Percentiles rank a stretch among this genome's conserved stretches.
These are phyloP conservation scores for Ophion ventricosus DNA, from an alignment of 2,888 invertebrate species.

Conservation along the genomic window DNA sequence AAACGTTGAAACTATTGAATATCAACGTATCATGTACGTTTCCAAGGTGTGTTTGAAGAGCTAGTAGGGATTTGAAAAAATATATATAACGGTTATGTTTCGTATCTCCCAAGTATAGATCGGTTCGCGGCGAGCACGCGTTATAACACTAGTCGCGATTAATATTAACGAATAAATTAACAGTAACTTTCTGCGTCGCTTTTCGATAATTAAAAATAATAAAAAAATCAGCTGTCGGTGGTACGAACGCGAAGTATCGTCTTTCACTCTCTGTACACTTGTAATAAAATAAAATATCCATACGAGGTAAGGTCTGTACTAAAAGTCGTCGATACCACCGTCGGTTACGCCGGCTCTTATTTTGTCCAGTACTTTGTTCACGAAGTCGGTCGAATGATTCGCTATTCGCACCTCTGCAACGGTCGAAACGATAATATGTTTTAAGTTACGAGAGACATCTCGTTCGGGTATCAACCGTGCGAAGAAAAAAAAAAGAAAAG, in stretches of 20 bases:
- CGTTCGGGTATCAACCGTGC: too few species aligned
- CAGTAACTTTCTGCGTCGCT: slow-evolving; percentile 66
- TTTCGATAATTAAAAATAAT: slow-evolving; percentile 65
- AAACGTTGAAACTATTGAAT: background rate
- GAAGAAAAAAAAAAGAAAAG: slow-evolving; percentile 22
- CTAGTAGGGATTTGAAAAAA: background rate
- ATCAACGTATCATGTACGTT: slow-evolving; percentile 15
- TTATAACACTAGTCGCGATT: slow-evolving; percentile 70
- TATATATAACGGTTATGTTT: background rate
- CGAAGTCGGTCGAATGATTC: slow-evolving; percentile 96
- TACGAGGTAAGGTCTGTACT: slow-evolving; percentile 75
- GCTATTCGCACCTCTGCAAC: slow-evolving; percentile 93
- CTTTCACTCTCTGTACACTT: slow-evolving; percentile 71
- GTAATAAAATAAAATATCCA: slow-evolving; percentile 64
- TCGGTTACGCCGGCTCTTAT: slow-evolving; percentile 91
- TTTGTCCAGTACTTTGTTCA: slow-evolving; percentile 95
- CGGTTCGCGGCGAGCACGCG: slow-evolving; percentile 69
- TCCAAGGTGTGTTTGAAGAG: background rate
- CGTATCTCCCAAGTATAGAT: slow-evolving; percentile 71
- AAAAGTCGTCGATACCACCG: slow-evolving; percentile 91
- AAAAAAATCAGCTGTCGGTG: slow-evolving; percentile 69
- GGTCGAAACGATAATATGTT: slow-evolving; percentile 13
- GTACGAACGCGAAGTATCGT: slow-evolving; percentile 68
- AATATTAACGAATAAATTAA: slow-evolving; percentile 76
- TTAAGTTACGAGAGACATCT: background rate